Base-by-base conservation (phyloP, 2,888 invertebrate species). In the Argynnis bischoffii region DNA sequence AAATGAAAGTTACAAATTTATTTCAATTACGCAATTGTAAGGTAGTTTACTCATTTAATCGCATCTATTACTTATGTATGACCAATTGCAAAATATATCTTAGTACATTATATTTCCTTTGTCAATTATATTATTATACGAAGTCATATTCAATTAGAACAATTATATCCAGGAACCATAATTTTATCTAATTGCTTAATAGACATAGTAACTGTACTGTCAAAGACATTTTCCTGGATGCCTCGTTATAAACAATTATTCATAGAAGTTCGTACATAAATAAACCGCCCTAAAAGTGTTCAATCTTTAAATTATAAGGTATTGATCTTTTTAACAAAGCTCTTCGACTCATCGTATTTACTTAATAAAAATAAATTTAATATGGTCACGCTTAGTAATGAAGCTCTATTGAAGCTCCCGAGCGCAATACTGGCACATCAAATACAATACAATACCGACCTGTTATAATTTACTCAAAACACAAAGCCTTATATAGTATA, bases 381-480 rank as follows among this genome's bases (percentile, higher is more conserved):
- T 86, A 80, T 79, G 87, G 89, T 92, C 92, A 92, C 90, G 82
- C 85, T 88, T 81, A 72, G 81, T 92, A 92, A 92, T 89, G 91
- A 92, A 86, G 84, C 81, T 71, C 84, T 79, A 87, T 89, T 89
- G 89, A 88, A 69, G 74, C 72, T 75, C 74, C 72, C 79, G 79
- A 76, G 77, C 77, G 77, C 78, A 66, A 77, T 78, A 76, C 80
- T 83, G 86, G 84, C 85, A 81, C 83, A 84, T 88, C 86, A 83
- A 84, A 88, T 86, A 86, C 88, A 87, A 86, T 82, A 82, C 83
- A 86, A 85, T 83, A 84, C 82, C 84, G 83, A 83, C 82, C 88
- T 90, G 90, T 91, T 92, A 92, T 92, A 92, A 92, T 92, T 92
- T 91, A 92, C 92, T 90, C 91, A 92, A 92, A 92, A 92, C 87